Evolutionary conservation across 2,888 invertebrate species (phyloP).

Genomic region (Orthosia cruda): DNA sequence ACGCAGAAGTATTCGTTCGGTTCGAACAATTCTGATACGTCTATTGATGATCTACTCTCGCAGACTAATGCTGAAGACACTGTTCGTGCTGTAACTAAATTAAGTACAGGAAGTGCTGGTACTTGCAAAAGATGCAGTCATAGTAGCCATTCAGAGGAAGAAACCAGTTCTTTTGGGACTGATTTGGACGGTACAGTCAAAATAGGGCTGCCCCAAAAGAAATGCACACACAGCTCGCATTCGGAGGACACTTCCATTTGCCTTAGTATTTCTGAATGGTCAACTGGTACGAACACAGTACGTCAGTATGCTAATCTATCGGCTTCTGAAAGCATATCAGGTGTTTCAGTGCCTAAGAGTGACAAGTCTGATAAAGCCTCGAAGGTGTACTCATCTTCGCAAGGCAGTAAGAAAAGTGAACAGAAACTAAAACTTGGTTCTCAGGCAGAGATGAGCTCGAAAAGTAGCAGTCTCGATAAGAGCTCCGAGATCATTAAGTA

Average conservation of each 20-base stretch:
- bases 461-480: conserved; percentile 92
- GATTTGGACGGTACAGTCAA: conserved; percentile 96
- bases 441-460: conserved; percentile 90
- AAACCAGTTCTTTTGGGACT: conserved; percentile 95
- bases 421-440: conserved; percentile 87
- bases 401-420: conserved; percentile 90
- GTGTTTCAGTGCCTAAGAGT: conserved; percentile 92
- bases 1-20: conserved; percentile 90
- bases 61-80: conserved; percentile 92
- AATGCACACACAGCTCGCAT: conserved; percentile 96
- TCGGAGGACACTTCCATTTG: conserved; percentile 97
- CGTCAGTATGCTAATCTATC: conserved; percentile 95
- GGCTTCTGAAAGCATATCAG: conserved; percentile 93
- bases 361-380: conserved; percentile 92
- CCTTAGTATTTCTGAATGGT: conserved; percentile 97
- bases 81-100: conserved; percentile 88
- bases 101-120: conserved; percentile 88
- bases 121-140: conserved; percentile 93
- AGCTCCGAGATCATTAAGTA: conserved; percentile 91
- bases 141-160: conserved; percentile 94
- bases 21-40: conserved; percentile 93
- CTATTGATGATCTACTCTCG: conserved; percentile 92
- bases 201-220: conserved; percentile 95
- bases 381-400: conserved; percentile 92
- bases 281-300: conserved; percentile 96